phyloP scores from a whole-genome alignment of 2,113 vertebrate species.

The Atherinomorus stipes region DNA sequence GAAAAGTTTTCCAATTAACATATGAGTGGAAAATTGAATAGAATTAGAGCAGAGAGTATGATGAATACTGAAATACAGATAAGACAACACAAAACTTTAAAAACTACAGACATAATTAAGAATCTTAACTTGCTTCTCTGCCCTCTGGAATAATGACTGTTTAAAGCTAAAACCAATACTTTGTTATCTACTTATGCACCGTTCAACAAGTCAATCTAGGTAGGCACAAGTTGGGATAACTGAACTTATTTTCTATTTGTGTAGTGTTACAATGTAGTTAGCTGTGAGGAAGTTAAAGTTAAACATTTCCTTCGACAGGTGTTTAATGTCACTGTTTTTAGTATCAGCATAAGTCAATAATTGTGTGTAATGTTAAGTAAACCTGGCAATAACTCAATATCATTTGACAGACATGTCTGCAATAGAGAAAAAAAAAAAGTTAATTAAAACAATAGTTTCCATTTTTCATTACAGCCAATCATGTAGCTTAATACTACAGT shows the following conservation, averaged over 20 bases:
- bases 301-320: constrained; percentile 14
- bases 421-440: too few relatives aligned
- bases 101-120: not conserved
- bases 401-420: too few relatives aligned
- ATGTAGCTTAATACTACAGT: too few relatives aligned
- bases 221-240: not conserved
- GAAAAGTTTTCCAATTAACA: constrained; percentile 17
- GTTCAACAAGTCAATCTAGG: not conserved
- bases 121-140: not conserved
- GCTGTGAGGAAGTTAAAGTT: constrained; percentile 36
- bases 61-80: not conserved
- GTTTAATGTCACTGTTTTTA: constrained; percentile 5
- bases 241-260: not conserved
- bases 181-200: not conserved
- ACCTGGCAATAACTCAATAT: too few relatives aligned
- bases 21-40: not conserved
- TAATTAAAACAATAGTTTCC: too few relatives aligned
- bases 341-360: not conserved
- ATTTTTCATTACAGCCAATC: too few relatives aligned
- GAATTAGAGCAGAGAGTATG: not conserved
- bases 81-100: not conserved
- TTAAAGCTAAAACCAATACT: not conserved
- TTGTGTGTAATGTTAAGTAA: not conserved
- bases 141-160: not conserved
- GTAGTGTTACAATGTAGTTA: not conserved